Base-by-base conservation (phyloP, 2,888 invertebrate species). In the Cheilosia pagana region DNA sequence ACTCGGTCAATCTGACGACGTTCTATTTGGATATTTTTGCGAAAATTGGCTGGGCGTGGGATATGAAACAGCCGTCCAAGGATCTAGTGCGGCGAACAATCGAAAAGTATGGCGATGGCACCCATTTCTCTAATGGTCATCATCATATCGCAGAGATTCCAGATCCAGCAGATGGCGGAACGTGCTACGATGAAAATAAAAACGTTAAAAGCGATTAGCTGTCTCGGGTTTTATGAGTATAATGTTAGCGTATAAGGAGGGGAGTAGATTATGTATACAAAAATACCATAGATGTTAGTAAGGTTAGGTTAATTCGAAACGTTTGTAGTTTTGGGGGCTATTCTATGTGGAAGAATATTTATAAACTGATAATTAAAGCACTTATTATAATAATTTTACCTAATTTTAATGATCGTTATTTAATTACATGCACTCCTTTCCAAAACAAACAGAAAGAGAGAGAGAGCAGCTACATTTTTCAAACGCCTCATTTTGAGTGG, bases 11-110 rank as follows among this genome's bases (percentile, higher is more conserved):
- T 90, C 63, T 94, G 0, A 96, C 97, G 1, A 95, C 96, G 0
- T 89, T 93, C 45, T 90, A 95, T 62, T 93, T 97, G 65, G 95
- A 97, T 88, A 89, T 94, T 10, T 96, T 95, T 91, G 94, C 95
- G 0, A 93, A 92, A 88, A 92, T 96, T 53, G 95, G 94, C 45
- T 96, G 95, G 95, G 97, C 95, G 0, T 96, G 96, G 90, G 96
- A 97, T 90, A 91, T 96, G 88, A 95, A 95, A 89, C 90, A 93
- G 70, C 95, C 95, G 0, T 94, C 95, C 0, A 91, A 93, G 10
- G 92, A 93, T 21, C 93, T 94, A 12, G 92, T 93, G 0, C 90
- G 91, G 31, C 94, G 93, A 57, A 93, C 93, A 35, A 94, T 95
- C 6, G 94, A 93, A 83, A 93, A 93, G 76, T 90, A 90, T 60